Conservation (phyloP, 2,888 invertebrate species). For the Alcis repandata region DNA sequence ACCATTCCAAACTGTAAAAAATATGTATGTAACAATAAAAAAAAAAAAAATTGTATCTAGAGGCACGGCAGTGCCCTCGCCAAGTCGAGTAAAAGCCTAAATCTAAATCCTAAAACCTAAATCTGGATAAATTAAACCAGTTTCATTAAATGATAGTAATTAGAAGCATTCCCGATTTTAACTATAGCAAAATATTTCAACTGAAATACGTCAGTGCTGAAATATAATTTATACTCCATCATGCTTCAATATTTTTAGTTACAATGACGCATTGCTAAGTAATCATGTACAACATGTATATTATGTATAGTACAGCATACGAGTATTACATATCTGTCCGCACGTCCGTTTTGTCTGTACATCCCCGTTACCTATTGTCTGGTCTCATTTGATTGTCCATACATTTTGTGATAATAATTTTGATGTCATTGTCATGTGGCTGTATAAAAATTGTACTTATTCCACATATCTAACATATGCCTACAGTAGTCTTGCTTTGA, state of each 20-base stretch:
- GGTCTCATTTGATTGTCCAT: constrained; percentile 21
- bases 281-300: neutral
- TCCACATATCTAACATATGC: too few relatives aligned
- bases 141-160: too few relatives aligned
- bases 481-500: too few relatives aligned
- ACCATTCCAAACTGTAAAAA: neutral
- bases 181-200: too few relatives aligned
- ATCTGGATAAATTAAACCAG: too few relatives aligned
- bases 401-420: constrained; percentile 15
- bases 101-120: too few relatives aligned
- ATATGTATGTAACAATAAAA: too few relatives aligned
- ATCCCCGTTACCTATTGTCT: constrained; percentile 28
- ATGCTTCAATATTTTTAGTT: constrained; percentile 17
- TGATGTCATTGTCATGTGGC: constrained; percentile 7
- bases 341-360: constrained; percentile 9
- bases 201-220: too few relatives aligned
- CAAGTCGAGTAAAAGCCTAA: too few relatives aligned
- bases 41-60: neutral
- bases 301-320: neutral
- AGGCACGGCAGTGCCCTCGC: too few relatives aligned
- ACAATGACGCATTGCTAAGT: constrained; percentile 1
- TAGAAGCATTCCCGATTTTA: too few relatives aligned
- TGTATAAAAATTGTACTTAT: constrained; percentile 4
- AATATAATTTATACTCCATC: too few relatives aligned
- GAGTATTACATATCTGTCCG: constrained; percentile 14